These are phyloP conservation scores for Aleiodes testaceus DNA, from an alignment of 2,888 invertebrate genomes.

Conservation along the genomic window DNA sequence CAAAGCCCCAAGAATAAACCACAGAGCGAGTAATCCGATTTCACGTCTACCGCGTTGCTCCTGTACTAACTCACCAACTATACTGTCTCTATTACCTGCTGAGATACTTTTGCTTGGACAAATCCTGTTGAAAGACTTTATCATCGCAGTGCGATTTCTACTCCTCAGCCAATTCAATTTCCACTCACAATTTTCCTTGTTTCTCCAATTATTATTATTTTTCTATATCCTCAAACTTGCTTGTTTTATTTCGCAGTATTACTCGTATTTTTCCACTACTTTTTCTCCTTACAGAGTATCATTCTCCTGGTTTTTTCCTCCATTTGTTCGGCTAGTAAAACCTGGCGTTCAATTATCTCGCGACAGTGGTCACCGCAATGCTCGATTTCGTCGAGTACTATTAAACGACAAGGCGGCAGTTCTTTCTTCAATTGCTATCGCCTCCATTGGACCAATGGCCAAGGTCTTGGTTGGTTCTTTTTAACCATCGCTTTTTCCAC, in stretches of 20 bases:
- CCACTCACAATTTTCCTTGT: not conserved
- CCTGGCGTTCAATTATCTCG: constrained; percentile 46
- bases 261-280: not conserved
- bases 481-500: constrained; percentile 53
- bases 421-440: constrained; percentile 36
- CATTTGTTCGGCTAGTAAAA: not conserved
- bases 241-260: not conserved
- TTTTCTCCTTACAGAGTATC: not conserved
- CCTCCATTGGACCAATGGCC: constrained; percentile 15
- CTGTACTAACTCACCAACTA: constrained; percentile 33
- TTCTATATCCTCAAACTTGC: not conserved
- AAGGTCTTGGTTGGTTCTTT: constrained; percentile 2
- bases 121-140: constrained; percentile 35
- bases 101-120: constrained; percentile 21
- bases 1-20: constrained; percentile 41
- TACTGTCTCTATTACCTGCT: constrained; percentile 21
- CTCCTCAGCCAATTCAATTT: constrained; percentile 37
- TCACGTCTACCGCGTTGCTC: constrained; percentile 40
- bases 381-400: constrained; percentile 45
- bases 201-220: not conserved
- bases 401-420: constrained; percentile 42
- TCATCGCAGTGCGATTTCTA: constrained; percentile 24
- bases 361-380: constrained; percentile 42
- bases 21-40: constrained; percentile 44
- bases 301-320: not conserved